A percentile compares a stretch with the other conserved stretches of the same genome.
Evolutionary conservation across 2,113 vertebrate genomes (phyloP).

Genomic region (Ellobius talpinus): DNA sequence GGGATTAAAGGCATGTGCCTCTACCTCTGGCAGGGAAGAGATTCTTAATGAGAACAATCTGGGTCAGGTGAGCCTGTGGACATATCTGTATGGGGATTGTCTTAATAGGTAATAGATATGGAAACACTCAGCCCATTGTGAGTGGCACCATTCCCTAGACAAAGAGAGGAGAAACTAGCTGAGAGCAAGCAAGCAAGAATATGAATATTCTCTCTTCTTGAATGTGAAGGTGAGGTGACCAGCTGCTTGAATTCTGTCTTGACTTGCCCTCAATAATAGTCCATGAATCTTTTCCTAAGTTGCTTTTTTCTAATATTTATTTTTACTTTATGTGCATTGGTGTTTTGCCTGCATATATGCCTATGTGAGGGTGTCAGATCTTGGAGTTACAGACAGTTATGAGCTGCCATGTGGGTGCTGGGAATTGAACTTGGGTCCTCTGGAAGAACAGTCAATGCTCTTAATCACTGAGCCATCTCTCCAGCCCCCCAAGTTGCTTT

Average conservation of each 20-base stretch:
- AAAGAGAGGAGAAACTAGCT: not conserved
- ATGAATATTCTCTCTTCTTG: not conserved
- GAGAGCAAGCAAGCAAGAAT: not conserved
- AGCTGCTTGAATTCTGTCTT: not conserved
- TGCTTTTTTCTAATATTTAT: too few relatives aligned
- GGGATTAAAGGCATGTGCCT: not conserved
- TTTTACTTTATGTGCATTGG: too few relatives aligned
- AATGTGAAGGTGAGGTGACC: too few relatives aligned
- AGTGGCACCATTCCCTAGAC: not conserved
- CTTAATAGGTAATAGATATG: not conserved
- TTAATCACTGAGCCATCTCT: too few relatives aligned
- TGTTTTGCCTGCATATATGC: too few relatives aligned
- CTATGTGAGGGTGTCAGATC: too few relatives aligned
- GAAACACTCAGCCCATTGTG: not conserved
- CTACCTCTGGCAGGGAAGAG: not conserved
- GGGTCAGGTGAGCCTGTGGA: not conserved
- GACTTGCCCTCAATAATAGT: too few relatives aligned
- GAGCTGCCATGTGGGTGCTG: too few relatives aligned
- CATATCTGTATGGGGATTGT: not conserved
- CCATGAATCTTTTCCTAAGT: not conserved
- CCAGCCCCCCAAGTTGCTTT: too few relatives aligned
- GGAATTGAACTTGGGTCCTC: too few relatives aligned
- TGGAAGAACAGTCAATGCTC: too few relatives aligned
- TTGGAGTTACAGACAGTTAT: too few relatives aligned
- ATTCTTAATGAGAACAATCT: not conserved